Evolutionary conservation across 1,140 invertebrate species (phyloP).

Genomic region (Caenorhabditis latens): DNA sequence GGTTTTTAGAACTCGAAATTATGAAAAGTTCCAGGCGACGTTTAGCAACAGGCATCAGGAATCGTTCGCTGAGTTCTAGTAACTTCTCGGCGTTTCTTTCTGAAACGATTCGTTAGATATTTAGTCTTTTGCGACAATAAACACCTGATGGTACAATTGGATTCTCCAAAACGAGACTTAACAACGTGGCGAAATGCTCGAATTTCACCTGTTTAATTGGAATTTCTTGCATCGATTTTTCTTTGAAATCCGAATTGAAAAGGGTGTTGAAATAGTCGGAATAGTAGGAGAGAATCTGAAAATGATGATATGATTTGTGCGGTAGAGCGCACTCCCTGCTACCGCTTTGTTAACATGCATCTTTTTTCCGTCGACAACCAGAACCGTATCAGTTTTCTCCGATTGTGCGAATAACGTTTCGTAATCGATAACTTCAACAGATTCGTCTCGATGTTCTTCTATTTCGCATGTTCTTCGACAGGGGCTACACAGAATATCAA

Average conservation of each 20-base stretch:
- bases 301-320: neutral
- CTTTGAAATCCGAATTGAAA: constrained; percentile 4
- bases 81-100: neutral
- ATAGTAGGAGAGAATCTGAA: neutral
- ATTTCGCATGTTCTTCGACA: too few relatives aligned
- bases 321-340: neutral
- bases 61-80: neutral
- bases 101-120: neutral
- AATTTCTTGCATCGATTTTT: too few relatives aligned
- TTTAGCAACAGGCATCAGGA: neutral
- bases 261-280: neutral
- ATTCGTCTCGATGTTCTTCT: too few relatives aligned
- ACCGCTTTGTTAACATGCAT: constrained; percentile 16
- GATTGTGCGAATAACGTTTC: neutral
- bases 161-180: neutral
- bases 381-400: neutral
- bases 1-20: neutral
- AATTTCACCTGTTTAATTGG: too few relatives aligned
- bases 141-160: neutral
- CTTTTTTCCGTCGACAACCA: neutral
- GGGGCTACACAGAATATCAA: too few relatives aligned
- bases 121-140: neutral
- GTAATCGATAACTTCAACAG: neutral
- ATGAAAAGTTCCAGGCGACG: neutral
- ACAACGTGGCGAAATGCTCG: too few relatives aligned